These are phyloP conservation scores for Cassiopea andromeda DNA, from an alignment of 30 jellyfish, hydroid and myxozoan genomes.

Conservation along the genomic window DNA sequence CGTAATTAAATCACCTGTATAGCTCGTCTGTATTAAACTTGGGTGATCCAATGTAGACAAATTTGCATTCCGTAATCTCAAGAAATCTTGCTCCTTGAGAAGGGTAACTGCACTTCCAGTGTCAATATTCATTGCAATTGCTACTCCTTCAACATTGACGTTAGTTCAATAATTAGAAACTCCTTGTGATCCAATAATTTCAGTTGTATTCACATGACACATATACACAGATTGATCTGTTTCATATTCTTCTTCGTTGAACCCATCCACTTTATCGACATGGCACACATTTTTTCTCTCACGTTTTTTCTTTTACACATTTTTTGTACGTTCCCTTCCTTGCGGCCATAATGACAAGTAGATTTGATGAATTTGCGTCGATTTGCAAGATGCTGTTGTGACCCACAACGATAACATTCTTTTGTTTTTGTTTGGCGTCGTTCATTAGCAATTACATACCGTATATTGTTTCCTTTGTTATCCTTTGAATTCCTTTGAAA, in stretches of 20 bases:
- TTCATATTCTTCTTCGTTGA: constrained; percentile 37
- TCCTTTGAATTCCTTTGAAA: too few relatives aligned
- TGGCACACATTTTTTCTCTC: constrained; percentile 19
- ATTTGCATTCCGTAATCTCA: constrained; percentile 31
- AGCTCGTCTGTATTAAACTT: constrained; percentile 34
- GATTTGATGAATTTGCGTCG: constrained; percentile 45
- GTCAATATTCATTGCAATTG: constrained; percentile 24
- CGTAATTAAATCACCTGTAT: constrained; percentile 29
- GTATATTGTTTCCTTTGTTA: too few relatives aligned
- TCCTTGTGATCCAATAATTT: neutral
- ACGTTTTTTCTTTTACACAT: constrained; percentile 21
- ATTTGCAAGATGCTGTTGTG: constrained; percentile 46
- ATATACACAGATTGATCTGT: constrained; percentile 31
- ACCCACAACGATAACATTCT: constrained; percentile 53
- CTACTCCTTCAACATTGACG: constrained; percentile 22
- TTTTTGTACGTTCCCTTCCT: constrained; percentile 57
- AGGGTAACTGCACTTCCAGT: constrained; percentile 45
- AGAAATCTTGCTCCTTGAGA: constrained; percentile 29
- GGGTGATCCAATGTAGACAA: constrained; percentile 43
- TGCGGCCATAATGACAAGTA: constrained; percentile 40
- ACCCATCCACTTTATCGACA: constrained; percentile 39
- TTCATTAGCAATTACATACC: neutral
- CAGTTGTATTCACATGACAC: constrained; percentile 34
- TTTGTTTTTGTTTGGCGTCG: constrained; percentile 5
- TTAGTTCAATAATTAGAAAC: neutral